phyloP scores from a whole-genome alignment of 2,888 invertebrate species.

The Cosmorhoe ocellata region DNA sequence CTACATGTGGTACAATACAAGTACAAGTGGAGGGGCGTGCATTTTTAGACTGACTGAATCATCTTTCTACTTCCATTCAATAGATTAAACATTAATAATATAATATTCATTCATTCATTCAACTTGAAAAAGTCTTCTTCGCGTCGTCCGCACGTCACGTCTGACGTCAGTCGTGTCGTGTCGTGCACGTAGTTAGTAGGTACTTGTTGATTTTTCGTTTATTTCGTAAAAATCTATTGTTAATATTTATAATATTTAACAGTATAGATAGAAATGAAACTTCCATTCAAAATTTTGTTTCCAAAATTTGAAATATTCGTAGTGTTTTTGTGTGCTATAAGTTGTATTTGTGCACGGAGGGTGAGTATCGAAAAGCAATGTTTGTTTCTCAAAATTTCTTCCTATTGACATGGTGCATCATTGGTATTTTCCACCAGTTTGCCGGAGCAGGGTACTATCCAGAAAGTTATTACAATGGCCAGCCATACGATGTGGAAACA shows the following conservation, averaged over 20 bases:
- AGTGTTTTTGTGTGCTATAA: slow-evolving; percentile 41
- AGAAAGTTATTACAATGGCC: slow-evolving; percentile 41
- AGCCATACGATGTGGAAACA: slow-evolving; percentile 33
- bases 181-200: neutral
- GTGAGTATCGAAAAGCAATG: slow-evolving; percentile 42
- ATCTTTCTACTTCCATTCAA: too few species aligned
- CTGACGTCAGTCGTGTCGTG: too few species aligned
- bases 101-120: too few species aligned
- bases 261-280: slow-evolving; percentile 42
- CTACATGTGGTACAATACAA: too few species aligned
- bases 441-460: slow-evolving; percentile 56
- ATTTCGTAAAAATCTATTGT: slow-evolving; percentile 17
- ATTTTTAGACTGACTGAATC: too few species aligned
- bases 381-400: neutral
- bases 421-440: slow-evolving; percentile 45
- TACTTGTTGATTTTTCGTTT: slow-evolving; percentile 44
- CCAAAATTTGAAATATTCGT: slow-evolving; percentile 38
- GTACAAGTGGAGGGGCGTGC: too few species aligned
- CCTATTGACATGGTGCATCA: neutral
- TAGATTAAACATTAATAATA: too few species aligned
- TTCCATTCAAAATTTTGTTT: slow-evolving; percentile 28
- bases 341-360: slow-evolving; percentile 48
- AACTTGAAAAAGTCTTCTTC: too few species aligned
- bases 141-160: too few species aligned
- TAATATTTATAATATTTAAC: slow-evolving; percentile 7